phyloP scores from a whole-genome alignment of 2,113 vertebrate genomes.

The Clarias magur region DNA sequence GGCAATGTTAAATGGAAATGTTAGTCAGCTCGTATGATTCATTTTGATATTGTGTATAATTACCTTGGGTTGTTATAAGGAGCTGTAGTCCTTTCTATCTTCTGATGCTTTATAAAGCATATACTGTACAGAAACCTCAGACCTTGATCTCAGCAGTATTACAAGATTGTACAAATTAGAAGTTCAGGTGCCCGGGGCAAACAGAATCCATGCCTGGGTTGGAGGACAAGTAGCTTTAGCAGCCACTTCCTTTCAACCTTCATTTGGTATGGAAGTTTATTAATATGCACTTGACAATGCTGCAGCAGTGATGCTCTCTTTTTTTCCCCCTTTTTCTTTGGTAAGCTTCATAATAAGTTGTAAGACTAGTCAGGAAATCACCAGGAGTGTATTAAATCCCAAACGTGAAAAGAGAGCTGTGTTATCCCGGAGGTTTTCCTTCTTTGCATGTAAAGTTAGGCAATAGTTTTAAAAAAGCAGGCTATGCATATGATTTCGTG shows the following conservation, averaged over 20 bases:
- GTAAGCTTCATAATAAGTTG: not conserved
- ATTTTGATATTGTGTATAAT: not conserved
- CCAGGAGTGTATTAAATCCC: not conserved
- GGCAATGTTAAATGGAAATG: not conserved
- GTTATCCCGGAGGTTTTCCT: not conserved
- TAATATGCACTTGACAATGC: too few species aligned
- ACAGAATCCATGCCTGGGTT: not conserved
- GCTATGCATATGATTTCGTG: not conserved
- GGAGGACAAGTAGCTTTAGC: not conserved
- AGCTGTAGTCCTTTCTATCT: not conserved
- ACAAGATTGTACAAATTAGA: not conserved
- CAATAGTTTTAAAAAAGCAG: not conserved
- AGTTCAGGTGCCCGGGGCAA: not conserved
- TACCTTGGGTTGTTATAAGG: not conserved
- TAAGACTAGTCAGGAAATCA: not conserved
- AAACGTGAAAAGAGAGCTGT: not conserved
- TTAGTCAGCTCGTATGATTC: not conserved
- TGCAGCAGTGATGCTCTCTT: not conserved
- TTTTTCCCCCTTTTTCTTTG: too few species aligned
- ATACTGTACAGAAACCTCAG: not conserved
- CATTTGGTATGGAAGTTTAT: not conserved
- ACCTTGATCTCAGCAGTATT: not conserved
- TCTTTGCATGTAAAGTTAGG: not conserved
- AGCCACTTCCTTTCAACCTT: not conserved
- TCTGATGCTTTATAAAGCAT: not conserved